Evolutionary conservation across 2,888 invertebrate genomes (phyloP).

Genomic region (Metopia argyrocephala): DNA sequence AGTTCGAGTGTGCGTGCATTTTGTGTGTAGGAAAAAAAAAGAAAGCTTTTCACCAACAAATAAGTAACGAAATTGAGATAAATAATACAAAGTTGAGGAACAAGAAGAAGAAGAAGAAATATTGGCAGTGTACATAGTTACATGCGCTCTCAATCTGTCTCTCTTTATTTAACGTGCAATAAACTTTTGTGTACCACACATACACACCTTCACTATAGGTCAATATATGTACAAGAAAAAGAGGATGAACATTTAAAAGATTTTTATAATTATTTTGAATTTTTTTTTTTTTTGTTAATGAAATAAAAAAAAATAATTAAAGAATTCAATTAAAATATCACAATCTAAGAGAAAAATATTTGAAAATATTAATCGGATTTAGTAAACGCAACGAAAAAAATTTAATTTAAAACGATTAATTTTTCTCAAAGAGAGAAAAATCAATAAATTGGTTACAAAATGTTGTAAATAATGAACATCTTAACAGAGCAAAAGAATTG

Average conservation of each 20-base stretch:
- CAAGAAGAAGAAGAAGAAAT: neutral
- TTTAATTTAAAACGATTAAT: too few relatives aligned
- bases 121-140: neutral
- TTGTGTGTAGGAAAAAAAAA: neutral
- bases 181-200: neutral
- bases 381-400: too few relatives aligned
- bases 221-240: too few relatives aligned
- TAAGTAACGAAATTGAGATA: constrained; percentile 22
- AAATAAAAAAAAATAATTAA: neutral
- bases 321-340: neutral
- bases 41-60: constrained; percentile 39
- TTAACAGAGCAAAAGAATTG: too few relatives aligned
- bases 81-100: constrained; percentile 14
- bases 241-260: too few relatives aligned
- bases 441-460: too few relatives aligned
- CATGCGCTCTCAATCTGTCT: neutral
- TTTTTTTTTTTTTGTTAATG: neutral
- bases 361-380: too few relatives aligned
- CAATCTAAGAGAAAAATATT: neutral
- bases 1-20: neutral
- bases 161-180: too few relatives aligned
- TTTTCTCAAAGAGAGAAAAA: too few relatives aligned
- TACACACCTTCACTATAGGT: neutral
- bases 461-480: too few relatives aligned
- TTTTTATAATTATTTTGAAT: neutral